Base-by-base conservation (phyloP, 2,888 invertebrate species). In the Erebia epiphron region DNA sequence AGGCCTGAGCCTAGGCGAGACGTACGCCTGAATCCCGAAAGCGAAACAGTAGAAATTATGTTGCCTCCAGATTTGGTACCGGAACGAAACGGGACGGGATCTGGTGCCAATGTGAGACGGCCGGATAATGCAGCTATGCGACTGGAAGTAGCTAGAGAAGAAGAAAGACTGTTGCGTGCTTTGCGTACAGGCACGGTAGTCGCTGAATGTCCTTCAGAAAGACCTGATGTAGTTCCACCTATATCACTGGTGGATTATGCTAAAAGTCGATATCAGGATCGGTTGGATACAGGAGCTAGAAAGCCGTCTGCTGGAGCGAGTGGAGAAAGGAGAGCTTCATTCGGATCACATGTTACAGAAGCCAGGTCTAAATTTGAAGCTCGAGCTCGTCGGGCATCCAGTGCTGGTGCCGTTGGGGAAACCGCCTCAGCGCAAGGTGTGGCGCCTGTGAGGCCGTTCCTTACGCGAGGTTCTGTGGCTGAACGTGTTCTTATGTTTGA, bases 401-500 rank as follows among this genome's bases (percentile, higher is more conserved):
- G 82, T 88, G 94, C 83, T 78, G 94, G 92, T 74, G 82, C 91
- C 68, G 81, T 89, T 68, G 80, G 82, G 16, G 92, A 90, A 72
- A 76, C 90, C 63, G 87, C 89, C 2, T 84, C 91, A 69, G 83
- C 77, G 13, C 74, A 85, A 35, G 91, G 88, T 54, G 82, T 86
- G 41, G 83, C 88, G 66, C 97, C 98, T 8, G 96, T 97, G 70
- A 94, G 97, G 66, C 97, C 97, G 16, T 97, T 98, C 88, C 94
- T 98, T 68, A 97, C 98, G 57, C 95, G 98, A 72, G 98, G 98
- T 35, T 98, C 98, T 7, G 98, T 98, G 2, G 98, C 98, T 35
- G 98, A 98, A 84, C 94, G 98, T 63, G 98, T 98, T 75, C 94
- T 98, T 75, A 97, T 98, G 89, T 98, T 98, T 86, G 98, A 98